These are phyloP conservation scores for Ceriagrion tenellum DNA, from an alignment of 2,888 invertebrate species.

Conservation along the genomic window DNA sequence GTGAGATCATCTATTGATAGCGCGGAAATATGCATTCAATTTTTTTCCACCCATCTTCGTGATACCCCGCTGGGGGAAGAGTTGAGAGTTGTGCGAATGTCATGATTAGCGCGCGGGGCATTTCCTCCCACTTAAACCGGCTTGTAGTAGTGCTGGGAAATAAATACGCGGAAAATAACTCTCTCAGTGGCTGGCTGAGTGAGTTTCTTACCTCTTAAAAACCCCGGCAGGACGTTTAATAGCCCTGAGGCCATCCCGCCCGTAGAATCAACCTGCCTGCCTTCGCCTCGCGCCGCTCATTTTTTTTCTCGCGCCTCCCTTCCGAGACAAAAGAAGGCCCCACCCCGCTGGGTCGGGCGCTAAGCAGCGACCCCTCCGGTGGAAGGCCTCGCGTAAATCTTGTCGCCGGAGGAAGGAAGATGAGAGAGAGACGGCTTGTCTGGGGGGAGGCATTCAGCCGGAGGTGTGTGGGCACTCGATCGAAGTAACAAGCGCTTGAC, in stretches of 20 bases:
- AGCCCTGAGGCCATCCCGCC: not conserved
- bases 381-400: conserved; percentile 25
- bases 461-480: conserved; percentile 4
- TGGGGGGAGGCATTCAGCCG: not conserved
- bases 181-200: not conserved
- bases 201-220: not conserved
- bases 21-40: not conserved
- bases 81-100: not conserved
- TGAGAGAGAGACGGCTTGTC: not conserved
- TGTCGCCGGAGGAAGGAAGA: not conserved
- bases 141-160: not conserved
- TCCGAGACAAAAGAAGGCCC: conserved; percentile 1
- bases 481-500: not conserved
- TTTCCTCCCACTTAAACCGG: not conserved
- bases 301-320: not conserved
- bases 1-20: not conserved
- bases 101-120: not conserved
- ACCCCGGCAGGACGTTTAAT: not conserved
- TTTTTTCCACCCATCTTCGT: not conserved
- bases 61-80: not conserved
- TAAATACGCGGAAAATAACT: not conserved
- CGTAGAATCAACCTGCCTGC: not conserved
- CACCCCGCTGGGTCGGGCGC: not conserved
- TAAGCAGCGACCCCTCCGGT: not conserved
- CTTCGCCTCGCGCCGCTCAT: not conserved